Evolutionary conservation across 2,888 invertebrate species (phyloP), one percentile per base, ranked within the genome.

Genomic region (Gandaritis pyraliata): DNA sequence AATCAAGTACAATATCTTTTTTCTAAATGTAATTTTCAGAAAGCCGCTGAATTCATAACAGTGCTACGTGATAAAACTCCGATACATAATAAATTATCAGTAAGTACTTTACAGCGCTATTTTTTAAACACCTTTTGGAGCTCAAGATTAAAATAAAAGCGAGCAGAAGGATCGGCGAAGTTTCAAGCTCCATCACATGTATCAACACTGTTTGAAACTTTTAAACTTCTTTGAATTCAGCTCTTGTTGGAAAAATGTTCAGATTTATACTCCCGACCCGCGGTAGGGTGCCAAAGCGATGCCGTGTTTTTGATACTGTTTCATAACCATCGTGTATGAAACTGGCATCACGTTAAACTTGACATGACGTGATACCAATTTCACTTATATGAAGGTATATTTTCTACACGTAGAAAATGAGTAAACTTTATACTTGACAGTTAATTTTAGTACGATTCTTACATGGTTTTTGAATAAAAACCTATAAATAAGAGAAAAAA

Each of bases 141-240:
- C 38, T 36, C 15, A 46, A 66, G 71, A 71, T 69, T 67, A 71
- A 57, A 69, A 67, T 67, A 69, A 69, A 67, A 65, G 65, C 59
- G 59, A 47, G 45, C 16, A 58, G 51, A 55, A 57, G 59, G 52
- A 64, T 59, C 64, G 56, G 54, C 61, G 57, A 74, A 77, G 69
- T 78, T 77, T 60, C 69, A 74, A 82, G 78, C 76, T 75, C 73
- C 77, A 76, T 82, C 76, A 76, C 81, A 80, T 80, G 78, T 81
- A 82, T 80, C 81, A 79, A 78, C 76, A 77, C 74, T 74, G 77
- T 81, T 79, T 74, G 69, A 75, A 81, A 83, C 69, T 83, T 80
- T 70, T 62, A 72, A 82, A 81, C 81, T 82, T 77, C 73, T 75
- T 77, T 68, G 75, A 72, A 80, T 76, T 77, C 75, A 73, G 74